Evolutionary conservation across 2,888 invertebrate genomes (phyloP), one percentile per base, ranked within the genome.

Genomic region (Entomobrya proxima): DNA sequence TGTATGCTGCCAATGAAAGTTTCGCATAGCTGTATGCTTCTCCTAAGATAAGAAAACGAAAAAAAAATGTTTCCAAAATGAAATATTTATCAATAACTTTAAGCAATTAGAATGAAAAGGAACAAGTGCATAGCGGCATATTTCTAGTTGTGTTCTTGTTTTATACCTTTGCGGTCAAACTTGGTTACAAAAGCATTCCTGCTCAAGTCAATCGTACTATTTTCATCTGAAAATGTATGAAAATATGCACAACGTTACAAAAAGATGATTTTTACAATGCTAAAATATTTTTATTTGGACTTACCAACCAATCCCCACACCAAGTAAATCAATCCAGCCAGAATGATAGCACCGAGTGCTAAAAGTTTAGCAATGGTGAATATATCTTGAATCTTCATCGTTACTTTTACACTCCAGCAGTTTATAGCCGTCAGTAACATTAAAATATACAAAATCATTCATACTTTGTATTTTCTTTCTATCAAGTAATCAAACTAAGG

Each of bases 381-480:
- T 18, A 87, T 44, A 91, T 96, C 96, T 91, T 98, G 98, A 67
- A 98, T 95, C 88, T 96, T 93, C 94, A 98, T 97, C 3, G 98
- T 96, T 95, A 96, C 95, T 91, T 96, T 94, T 18, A 98, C 97
- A 91, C 97, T 97, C 91, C 95, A 92, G 92, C 97, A 97, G 92
- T 98, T 98, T 86, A 98, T 93, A 37, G 96, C 96, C 3, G 98
- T 97, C 88, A 98, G 93, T 18, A 97, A 91, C 93, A 96, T 97
- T 97, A 92, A 40, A 77, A 1, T 77, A 84, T n/a, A 37, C 11
- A 37, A 86, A 83, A 27, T 82, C 86, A n/a, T 86, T 77, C 7
- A 75, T 52, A n/a, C 3, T 64, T 55, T 30, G 27, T 30, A 24
- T 24, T 44, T 18, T 75, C 44, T 61, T 75, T 64, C 76, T n/a